Conservation (phyloP, 2,113 vertebrate species). For the Anthoscopus minutus region DNA sequence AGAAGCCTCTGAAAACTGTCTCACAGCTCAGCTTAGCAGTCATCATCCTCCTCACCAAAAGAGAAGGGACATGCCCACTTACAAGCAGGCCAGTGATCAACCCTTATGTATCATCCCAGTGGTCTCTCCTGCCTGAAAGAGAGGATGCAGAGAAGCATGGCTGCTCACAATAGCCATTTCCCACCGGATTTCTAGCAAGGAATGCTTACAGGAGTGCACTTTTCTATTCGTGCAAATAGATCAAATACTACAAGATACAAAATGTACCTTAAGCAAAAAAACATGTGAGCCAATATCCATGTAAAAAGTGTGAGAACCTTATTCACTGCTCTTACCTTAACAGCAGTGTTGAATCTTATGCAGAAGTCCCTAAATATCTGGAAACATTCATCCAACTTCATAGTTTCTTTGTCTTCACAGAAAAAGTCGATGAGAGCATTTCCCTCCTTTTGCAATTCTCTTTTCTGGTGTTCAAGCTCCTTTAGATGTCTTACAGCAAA, state of each 20-base stretch:
- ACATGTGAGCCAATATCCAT: neutral
- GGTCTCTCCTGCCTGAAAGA: neutral
- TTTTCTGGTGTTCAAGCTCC: conserved; percentile 80
- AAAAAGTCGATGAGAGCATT: conserved; percentile 94
- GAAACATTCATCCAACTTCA: conserved; percentile 95
- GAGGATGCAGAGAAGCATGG: neutral
- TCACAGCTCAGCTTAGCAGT: neutral
- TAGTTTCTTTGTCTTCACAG: conserved; percentile 96
- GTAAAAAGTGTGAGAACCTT: neutral
- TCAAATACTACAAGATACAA: neutral
- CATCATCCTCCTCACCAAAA: neutral
- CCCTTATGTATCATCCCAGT: neutral
- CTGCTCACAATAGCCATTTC: neutral
- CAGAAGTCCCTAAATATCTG: conserved; percentile 97
- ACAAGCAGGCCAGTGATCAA: neutral
- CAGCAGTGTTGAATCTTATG: conserved; percentile 89
- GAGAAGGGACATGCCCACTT: neutral
- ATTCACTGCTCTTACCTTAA: conserved; percentile 77
- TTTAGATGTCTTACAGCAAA: conserved; percentile 80
- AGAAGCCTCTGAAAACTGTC: neutral
- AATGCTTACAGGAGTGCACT: neutral
- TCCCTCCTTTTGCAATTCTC: conserved; percentile 82
- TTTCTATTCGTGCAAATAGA: neutral
- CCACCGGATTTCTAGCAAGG: neutral
- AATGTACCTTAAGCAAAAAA: neutral